A percentile compares a stretch with the other conserved stretches of the same genome.
Evolutionary conservation across 2,888 invertebrate species (phyloP).

Genomic region (Diplolepis rosae): DNA sequence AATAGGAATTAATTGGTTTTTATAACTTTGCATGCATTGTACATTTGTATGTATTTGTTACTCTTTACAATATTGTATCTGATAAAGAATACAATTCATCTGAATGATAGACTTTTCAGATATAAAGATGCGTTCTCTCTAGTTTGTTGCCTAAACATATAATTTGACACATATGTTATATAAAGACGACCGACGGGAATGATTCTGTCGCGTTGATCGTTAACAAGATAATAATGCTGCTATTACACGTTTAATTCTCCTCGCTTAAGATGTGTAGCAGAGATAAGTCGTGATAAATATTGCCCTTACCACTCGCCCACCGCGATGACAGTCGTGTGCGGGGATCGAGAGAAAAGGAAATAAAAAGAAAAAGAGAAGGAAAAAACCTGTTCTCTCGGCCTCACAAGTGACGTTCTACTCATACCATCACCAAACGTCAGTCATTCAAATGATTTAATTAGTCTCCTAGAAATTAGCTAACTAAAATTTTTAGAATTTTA

Average conservation of each 20-base stretch:
- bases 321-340: slow-evolving; percentile 54
- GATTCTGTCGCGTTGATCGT: slow-evolving; percentile 46
- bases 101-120: too few relatives aligned
- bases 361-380: too few relatives aligned
- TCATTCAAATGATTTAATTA: slow-evolving; percentile 19
- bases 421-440: slow-evolving; percentile 6
- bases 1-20: too few relatives aligned
- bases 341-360: slow-evolving; percentile 44
- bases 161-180: too few relatives aligned
- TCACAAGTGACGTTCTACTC: slow-evolving; percentile 48
- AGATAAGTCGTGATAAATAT: slow-evolving; percentile 72
- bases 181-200: slow-evolving; percentile 42
- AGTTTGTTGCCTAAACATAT: too few relatives aligned
- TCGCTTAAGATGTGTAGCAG: slow-evolving; percentile 62
- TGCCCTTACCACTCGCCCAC: slow-evolving; percentile 61
- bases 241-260: slow-evolving; percentile 69
- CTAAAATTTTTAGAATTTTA: too few relatives aligned
- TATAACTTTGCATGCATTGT: too few relatives aligned
- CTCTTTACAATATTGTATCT: too few relatives aligned
- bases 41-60: too few relatives aligned
- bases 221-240: slow-evolving; percentile 69
- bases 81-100: too few relatives aligned
- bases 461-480: neutral
- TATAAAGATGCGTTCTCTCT: too few relatives aligned
- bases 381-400: slow-evolving; percentile 58